Evolutionary conservation across 2,113 vertebrate genomes (phyloP).

Genomic region (Serilophus lunatus): DNA sequence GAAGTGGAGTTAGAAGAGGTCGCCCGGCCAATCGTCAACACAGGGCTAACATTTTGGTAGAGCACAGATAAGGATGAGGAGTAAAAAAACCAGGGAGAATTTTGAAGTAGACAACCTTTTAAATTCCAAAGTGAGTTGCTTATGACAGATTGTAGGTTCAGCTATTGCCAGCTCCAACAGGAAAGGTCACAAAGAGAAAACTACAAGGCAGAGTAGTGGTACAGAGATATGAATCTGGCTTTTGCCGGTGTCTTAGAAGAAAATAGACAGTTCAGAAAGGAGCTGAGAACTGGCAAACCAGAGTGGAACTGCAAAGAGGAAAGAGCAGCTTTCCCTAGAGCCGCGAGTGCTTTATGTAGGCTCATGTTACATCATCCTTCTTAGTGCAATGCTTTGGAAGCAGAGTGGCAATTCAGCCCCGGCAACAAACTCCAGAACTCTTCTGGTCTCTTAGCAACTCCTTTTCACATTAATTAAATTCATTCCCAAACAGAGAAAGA

Average conservation of each 20-base stretch:
- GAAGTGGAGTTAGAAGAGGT: background rate
- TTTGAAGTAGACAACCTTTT: background rate
- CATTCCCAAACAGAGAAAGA: constrained; percentile 34
- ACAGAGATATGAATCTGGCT: background rate
- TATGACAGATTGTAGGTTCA: background rate
- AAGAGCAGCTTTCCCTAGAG: background rate
- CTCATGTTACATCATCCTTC: background rate
- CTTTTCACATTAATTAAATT: constrained; percentile 54
- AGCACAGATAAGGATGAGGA: background rate
- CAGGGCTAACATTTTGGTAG: background rate
- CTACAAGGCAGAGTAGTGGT: background rate
- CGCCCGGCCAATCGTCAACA: background rate
- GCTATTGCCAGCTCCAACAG: background rate
- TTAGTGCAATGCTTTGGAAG: background rate
- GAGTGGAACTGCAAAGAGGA: background rate
- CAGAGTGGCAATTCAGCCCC: constrained; percentile 15
- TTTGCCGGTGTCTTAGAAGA: background rate
- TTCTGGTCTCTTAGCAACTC: constrained; percentile 59
- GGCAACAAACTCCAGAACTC: constrained; percentile 50
- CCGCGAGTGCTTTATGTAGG: background rate
- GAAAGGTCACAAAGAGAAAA: background rate
- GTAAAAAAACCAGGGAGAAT: background rate
- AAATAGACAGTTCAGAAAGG: background rate
- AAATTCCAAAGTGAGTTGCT: background rate
- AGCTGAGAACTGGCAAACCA: background rate